Percentiles rank a stretch among this genome's conserved stretches.
Conservation (phyloP, 2,797 vertebrate species). For the Anableps anableps region DNA sequence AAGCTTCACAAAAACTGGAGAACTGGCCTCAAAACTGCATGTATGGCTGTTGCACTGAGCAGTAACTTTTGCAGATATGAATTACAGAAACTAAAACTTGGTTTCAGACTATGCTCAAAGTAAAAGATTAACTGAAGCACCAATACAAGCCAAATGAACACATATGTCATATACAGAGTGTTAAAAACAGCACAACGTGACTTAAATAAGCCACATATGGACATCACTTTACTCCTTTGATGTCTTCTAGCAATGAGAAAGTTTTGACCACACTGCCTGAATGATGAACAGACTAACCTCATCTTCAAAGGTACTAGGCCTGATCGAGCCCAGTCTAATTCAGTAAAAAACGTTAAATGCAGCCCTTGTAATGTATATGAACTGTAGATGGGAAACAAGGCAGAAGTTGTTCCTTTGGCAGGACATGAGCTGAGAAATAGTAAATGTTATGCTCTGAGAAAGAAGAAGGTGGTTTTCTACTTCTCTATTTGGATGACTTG, state of each 20-base stretch:
- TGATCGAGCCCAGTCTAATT: constrained; percentile 49
- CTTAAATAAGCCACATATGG: constrained; percentile 40
- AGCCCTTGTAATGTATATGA: constrained; percentile 26
- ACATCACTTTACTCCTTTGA: constrained; percentile 45
- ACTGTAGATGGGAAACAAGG: constrained; percentile 30
- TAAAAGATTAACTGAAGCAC: neutral
- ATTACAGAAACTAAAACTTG: neutral
- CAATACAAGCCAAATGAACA: neutral
- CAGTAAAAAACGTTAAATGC: constrained; percentile 51
- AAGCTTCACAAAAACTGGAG: neutral
- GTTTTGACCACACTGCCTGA: constrained; percentile 33
- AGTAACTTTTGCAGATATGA: neutral
- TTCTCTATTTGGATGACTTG: constrained; percentile 14
- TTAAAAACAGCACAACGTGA: constrained; percentile 24
- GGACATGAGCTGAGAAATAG: constrained; percentile 32
- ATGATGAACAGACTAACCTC: constrained; percentile 57
- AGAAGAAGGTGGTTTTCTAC: constrained; percentile 23
- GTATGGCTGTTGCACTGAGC: neutral
- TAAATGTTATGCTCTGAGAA: constrained; percentile 56
- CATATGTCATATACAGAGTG: neutral
- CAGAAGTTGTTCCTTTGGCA: constrained; percentile 31
- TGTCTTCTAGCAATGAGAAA: constrained; percentile 40
- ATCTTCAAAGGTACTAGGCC: constrained; percentile 56
- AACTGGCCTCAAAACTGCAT: neutral
- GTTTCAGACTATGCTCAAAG: neutral